These are phyloP conservation scores for Bagarius yarrelli DNA, from an alignment of 2,113 vertebrate species.

Conservation along the genomic window DNA sequence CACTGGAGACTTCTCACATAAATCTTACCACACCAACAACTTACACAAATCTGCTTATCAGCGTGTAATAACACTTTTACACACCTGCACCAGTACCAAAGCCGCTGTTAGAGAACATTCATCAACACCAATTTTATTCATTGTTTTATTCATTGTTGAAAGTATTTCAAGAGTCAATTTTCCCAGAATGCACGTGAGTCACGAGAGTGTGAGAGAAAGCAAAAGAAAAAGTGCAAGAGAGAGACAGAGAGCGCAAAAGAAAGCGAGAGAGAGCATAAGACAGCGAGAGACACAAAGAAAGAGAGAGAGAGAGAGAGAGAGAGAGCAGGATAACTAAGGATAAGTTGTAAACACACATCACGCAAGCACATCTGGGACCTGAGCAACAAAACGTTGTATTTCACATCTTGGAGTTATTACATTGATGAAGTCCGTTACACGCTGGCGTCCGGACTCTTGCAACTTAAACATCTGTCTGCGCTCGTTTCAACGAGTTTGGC, in stretches of 20 bases:
- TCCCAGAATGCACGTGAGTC: background rate
- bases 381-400: background rate
- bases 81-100: background rate
- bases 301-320: too few relatives aligned
- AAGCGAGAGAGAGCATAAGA: too few relatives aligned
- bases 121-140: background rate
- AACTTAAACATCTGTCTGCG: conserved; percentile 6
- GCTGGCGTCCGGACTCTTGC: background rate
- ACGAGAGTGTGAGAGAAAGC: too few relatives aligned
- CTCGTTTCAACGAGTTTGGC: background rate
- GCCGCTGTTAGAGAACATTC: background rate
- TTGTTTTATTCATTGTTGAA: too few relatives aligned
- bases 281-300: too few relatives aligned
- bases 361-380: conserved; percentile 15
- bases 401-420: conserved; percentile 38
- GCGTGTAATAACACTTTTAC: too few relatives aligned
- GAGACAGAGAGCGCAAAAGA: background rate
- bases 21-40: background rate
- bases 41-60: background rate
- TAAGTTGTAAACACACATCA: background rate
- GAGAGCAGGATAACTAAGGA: too few relatives aligned
- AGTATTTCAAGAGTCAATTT: background rate
- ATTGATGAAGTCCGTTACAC: background rate
- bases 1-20: background rate
- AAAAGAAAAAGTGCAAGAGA: background rate